phyloP scores from a whole-genome alignment of 1,140 invertebrate species.

The Belonocnema kinseyi region DNA sequence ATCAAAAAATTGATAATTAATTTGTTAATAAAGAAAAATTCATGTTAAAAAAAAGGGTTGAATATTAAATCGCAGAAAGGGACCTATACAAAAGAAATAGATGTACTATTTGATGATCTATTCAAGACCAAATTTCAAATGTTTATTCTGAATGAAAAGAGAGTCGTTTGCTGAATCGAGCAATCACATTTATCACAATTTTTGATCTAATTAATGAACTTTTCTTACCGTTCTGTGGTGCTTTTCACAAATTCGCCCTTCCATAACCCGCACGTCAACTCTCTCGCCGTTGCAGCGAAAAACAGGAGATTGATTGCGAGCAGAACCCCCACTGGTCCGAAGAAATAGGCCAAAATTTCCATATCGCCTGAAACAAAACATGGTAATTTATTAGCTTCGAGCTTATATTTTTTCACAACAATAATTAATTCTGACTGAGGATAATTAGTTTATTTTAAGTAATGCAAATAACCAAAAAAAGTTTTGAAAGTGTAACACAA shows the following conservation, averaged over 20 bases:
- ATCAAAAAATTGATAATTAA: too few relatives aligned
- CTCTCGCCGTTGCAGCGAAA: constrained; percentile 87
- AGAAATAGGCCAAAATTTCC: constrained; percentile 89
- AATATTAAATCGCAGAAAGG: too few relatives aligned
- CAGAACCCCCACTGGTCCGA: constrained; percentile 86
- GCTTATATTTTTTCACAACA: too few relatives aligned
- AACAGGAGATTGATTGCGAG: constrained; percentile 85
- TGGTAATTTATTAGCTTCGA: constrained; percentile 4
- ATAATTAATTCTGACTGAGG: too few relatives aligned
- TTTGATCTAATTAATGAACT: constrained; percentile 22
- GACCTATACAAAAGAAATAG: not conserved
- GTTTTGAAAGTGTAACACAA: too few relatives aligned
- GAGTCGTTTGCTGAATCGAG: constrained; percentile 25
- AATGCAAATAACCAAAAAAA: too few relatives aligned
- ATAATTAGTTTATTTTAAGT: too few relatives aligned
- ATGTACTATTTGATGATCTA: constrained; percentile 1
- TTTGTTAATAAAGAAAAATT: too few relatives aligned
- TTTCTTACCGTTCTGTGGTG: constrained; percentile 85
- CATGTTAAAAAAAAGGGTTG: too few relatives aligned
- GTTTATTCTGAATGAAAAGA: constrained; percentile 11
- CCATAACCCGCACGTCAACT: constrained; percentile 91
- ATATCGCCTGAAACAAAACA: constrained; percentile 78
- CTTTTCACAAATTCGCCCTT: constrained; percentile 90
- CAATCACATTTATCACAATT: constrained; percentile 27
- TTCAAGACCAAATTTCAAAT: not conserved